Evolutionary conservation across 2,113 vertebrate species (phyloP).

Genomic region (Girardinichthys multiradiatus): DNA sequence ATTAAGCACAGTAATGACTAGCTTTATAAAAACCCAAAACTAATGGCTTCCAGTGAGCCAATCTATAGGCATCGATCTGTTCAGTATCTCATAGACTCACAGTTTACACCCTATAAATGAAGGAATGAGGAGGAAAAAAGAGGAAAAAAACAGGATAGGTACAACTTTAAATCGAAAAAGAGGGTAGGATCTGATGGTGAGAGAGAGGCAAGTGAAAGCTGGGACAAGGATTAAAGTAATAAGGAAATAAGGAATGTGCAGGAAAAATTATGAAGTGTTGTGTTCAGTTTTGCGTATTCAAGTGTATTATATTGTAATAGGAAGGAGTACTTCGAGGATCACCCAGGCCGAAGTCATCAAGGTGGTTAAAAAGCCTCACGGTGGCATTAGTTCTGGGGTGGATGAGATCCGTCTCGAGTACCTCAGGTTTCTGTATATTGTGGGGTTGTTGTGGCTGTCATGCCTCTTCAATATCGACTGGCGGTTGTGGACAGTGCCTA

Average conservation of each 20-base stretch:
- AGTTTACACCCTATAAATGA: slow-evolving; percentile 62
- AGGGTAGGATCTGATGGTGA: slow-evolving; percentile 4
- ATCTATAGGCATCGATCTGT: slow-evolving; percentile 89
- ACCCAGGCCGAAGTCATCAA: too few relatives aligned
- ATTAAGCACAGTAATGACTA: slow-evolving; percentile 92
- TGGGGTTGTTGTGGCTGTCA: too few relatives aligned
- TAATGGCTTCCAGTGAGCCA: slow-evolving; percentile 87
- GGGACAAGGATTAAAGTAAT: neutral
- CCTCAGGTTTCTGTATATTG: too few relatives aligned
- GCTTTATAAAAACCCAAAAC: slow-evolving; percentile 88
- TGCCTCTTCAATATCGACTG: too few relatives aligned
- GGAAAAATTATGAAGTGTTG: neutral
- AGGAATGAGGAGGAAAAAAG: slow-evolving; percentile 39
- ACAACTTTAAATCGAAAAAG: slow-evolving; percentile 15
- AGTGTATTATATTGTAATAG: neutral
- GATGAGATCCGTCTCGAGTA: too few relatives aligned
- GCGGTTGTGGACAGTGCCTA: too few relatives aligned
- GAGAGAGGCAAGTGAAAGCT: slow-evolving; percentile 3
- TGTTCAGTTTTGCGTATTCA: neutral
- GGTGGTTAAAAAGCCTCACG: too few relatives aligned
- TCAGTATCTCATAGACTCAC: slow-evolving; percentile 79
- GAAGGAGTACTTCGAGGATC: too few relatives aligned
- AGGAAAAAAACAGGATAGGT: slow-evolving; percentile 8
- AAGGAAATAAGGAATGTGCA: neutral
- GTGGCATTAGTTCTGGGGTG: too few relatives aligned